These are phyloP conservation scores for Rhizomys pruinosus DNA, from an alignment of 2,113 vertebrate species.

Conservation along the genomic window DNA sequence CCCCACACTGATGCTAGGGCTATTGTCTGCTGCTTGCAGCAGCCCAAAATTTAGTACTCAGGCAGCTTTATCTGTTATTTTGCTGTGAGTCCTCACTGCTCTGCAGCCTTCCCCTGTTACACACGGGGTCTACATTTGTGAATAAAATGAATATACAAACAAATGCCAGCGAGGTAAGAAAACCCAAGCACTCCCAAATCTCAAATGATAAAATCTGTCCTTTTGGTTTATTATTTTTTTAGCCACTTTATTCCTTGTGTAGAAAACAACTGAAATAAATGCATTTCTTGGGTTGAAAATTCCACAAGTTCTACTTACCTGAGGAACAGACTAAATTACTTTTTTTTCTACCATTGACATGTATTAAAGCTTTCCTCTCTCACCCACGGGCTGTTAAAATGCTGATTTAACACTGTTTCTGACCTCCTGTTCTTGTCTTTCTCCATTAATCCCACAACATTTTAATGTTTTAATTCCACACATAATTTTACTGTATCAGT, in stretches of 20 bases:
- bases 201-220: not conserved
- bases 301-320: not conserved
- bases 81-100: not conserved
- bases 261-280: not conserved
- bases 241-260: not conserved
- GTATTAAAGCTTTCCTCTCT: conserved; percentile 4
- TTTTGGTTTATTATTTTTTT: not conserved
- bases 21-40: not conserved
- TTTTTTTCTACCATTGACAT: not conserved
- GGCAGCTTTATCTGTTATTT: rapidly evolving
- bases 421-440: conserved; percentile 52
- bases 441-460: conserved; percentile 68
- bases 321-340: conserved; percentile 56
- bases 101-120: too few species aligned
- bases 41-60: not conserved
- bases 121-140: not conserved
- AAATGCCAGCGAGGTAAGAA: not conserved
- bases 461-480: conserved; percentile 79
- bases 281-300: not conserved
- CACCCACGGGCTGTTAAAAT: not conserved
- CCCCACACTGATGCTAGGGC: too few species aligned
- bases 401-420: conserved; percentile 63
- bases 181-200: not conserved
- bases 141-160: not conserved
- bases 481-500: conserved; percentile 74